These are phyloP conservation scores for Echiichthys vipera DNA, from an alignment of 2,797 vertebrate genomes.

Conservation along the genomic window DNA sequence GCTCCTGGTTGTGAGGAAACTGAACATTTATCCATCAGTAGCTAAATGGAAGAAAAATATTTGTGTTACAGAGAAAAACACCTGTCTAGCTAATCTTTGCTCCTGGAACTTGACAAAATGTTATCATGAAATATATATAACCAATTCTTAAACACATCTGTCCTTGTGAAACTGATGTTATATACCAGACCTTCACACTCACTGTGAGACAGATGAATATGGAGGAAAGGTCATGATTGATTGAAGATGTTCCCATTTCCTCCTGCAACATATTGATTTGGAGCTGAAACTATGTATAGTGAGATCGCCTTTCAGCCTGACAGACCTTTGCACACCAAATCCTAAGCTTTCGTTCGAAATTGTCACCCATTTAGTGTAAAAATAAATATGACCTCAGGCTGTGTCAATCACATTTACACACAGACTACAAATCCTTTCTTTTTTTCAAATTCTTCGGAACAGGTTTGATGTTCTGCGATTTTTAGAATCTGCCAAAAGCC, in stretches of 20 bases:
- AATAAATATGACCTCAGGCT: too few relatives aligned
- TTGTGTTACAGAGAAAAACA: background rate
- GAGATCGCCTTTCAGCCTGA: slow-evolving; percentile 1
- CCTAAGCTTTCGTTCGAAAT: too few relatives aligned
- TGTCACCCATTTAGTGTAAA: too few relatives aligned
- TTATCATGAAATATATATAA: background rate
- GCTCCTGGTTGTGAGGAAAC: background rate
- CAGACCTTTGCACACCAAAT: too few relatives aligned
- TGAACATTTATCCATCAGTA: background rate
- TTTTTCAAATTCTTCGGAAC: too few relatives aligned
- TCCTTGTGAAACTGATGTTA: slow-evolving; percentile 13
- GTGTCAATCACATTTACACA: too few relatives aligned
- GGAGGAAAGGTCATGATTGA: slow-evolving; percentile 38
- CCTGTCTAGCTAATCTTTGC: background rate
- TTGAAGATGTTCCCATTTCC: slow-evolving; percentile 27
- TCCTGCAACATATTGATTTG: slow-evolving; percentile 19
- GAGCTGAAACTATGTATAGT: background rate
- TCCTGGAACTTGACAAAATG: slow-evolving; percentile 1
- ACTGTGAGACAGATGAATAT: slow-evolving; percentile 13
- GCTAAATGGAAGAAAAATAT: background rate
- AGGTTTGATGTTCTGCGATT: too few relatives aligned
- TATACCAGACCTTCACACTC: slow-evolving; percentile 1
- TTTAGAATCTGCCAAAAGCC: too few relatives aligned
- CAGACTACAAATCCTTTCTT: too few relatives aligned
- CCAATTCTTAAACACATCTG: background rate